phyloP scores from a whole-genome alignment of 2,797 vertebrate species.

The Urocyon cinereoargenteus region DNA sequence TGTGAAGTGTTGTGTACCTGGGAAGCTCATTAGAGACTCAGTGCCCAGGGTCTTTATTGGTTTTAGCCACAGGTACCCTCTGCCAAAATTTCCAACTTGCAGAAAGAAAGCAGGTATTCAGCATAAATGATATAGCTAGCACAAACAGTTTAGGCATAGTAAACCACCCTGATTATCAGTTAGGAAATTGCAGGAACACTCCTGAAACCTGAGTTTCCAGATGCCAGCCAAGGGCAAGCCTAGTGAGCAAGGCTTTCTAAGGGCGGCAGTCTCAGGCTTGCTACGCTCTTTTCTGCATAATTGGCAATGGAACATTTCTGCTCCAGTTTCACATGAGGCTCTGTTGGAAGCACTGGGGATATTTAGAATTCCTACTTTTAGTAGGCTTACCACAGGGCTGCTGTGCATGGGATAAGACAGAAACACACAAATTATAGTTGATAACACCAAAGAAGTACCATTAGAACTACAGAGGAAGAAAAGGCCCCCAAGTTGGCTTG shows the following conservation, averaged over 20 bases:
- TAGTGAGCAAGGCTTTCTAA: background rate
- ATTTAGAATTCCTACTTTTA: background rate
- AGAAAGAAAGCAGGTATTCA: conserved; percentile 49
- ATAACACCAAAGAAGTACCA: background rate
- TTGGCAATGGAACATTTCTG: conserved; percentile 19
- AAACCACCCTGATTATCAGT: background rate
- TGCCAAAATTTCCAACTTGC: background rate
- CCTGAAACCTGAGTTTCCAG: background rate
- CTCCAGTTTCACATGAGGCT: background rate
- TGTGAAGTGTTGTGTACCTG: background rate
- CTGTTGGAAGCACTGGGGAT: background rate
- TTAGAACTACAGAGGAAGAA: background rate
- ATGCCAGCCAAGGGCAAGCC: background rate
- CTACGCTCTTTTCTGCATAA: background rate
- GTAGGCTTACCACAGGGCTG: background rate
- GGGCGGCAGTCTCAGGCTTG: background rate
- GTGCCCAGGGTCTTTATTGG: background rate
- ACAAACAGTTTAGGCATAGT: background rate
- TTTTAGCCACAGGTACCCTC: background rate
- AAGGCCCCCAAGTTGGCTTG: background rate
- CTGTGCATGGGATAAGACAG: background rate
- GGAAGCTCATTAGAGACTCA: background rate
- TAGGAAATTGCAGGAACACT: background rate
- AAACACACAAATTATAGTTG: background rate
- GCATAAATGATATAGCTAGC: background rate